phyloP scores from a whole-genome alignment of 1,140 invertebrate species.

The Theocolax elegans region DNA sequence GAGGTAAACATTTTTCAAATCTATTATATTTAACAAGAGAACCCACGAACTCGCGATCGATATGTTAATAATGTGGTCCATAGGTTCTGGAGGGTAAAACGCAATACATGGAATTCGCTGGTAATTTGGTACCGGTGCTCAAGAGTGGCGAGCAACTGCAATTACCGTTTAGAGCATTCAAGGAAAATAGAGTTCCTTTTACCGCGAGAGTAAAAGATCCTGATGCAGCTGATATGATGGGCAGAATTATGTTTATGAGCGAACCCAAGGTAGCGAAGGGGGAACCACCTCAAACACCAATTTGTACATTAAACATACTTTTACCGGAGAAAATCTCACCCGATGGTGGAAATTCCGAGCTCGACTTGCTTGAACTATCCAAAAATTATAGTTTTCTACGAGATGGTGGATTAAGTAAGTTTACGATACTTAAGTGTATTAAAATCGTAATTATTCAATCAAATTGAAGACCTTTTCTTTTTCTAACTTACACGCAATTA shows the following conservation, averaged over 20 bases:
- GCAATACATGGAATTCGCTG: conserved; percentile 93
- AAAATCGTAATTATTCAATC: too few species aligned
- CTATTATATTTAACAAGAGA: neutral
- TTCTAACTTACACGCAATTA: too few species aligned
- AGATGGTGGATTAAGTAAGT: conserved; percentile 69
- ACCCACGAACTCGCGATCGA: conserved; percentile 1
- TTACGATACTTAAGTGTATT: too few species aligned
- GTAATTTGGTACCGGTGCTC: conserved; percentile 93
- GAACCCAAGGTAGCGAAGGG: conserved; percentile 89
- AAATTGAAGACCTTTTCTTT: too few species aligned
- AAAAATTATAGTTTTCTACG: conserved; percentile 75
- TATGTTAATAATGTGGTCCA: conserved; percentile 5
- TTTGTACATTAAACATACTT: conserved; percentile 90
- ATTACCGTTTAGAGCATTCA: conserved; percentile 89
- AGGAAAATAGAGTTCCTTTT: conserved; percentile 93
- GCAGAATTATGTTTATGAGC: conserved; percentile 93
- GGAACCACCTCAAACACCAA: conserved; percentile 85
- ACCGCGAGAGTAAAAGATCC: conserved; percentile 87
- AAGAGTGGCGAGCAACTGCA: conserved; percentile 93
- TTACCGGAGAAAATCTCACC: conserved; percentile 83
- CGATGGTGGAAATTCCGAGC: conserved; percentile 75
- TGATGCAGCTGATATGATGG: conserved; percentile 75
- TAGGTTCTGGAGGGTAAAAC: conserved; percentile 87
- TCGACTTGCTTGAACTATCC: conserved; percentile 76
- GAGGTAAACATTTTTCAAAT: conserved; percentile 77